These are phyloP conservation scores for Rhimphoctona megacephalus DNA, from an alignment of 2,888 invertebrate species.

Conservation along the genomic window DNA sequence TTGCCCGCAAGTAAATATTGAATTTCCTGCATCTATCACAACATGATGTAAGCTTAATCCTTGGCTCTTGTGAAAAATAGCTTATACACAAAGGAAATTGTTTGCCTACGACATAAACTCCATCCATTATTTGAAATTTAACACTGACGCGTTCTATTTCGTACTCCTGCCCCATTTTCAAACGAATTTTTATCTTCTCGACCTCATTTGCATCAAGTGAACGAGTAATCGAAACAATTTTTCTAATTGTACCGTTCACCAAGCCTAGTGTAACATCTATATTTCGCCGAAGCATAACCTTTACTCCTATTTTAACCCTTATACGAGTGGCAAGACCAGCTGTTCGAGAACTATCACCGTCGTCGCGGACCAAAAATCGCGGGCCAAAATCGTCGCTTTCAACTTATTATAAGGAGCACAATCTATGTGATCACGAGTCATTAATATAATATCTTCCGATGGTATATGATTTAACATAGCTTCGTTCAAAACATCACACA, in stretches of 20 bases:
- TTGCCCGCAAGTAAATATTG: constrained; percentile 64
- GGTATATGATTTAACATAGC: constrained; percentile 66
- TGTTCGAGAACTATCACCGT: constrained; percentile 30
- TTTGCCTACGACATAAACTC: constrained; percentile 64
- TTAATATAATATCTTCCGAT: constrained; percentile 66
- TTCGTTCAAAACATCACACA: constrained; percentile 70
- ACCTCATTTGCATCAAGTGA: constrained; percentile 74
- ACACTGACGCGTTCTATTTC: constrained; percentile 53
- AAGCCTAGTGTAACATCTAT: no score
- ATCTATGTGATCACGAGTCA: constrained; percentile 68
- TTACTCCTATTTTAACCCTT: no score
- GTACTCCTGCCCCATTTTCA: constrained; percentile 55
- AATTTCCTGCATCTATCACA: constrained; percentile 30
- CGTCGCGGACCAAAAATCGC: no score
- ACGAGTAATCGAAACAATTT: constrained; percentile 27
- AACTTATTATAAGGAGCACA: constrained; percentile 58
- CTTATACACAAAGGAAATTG: constrained; percentile 70
- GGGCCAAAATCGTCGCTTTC: constrained; percentile 58
- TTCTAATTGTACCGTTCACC: no score
- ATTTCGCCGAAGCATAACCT: no score
- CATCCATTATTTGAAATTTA: constrained; percentile 67
- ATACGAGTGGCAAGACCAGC: no score
- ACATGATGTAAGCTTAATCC: no score
- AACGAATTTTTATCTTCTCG: constrained; percentile 69
- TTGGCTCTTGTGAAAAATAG: constrained; percentile 40